phyloP scores from a whole-genome alignment of 2,113 vertebrate genomes.

The Clarias gariepinus region DNA sequence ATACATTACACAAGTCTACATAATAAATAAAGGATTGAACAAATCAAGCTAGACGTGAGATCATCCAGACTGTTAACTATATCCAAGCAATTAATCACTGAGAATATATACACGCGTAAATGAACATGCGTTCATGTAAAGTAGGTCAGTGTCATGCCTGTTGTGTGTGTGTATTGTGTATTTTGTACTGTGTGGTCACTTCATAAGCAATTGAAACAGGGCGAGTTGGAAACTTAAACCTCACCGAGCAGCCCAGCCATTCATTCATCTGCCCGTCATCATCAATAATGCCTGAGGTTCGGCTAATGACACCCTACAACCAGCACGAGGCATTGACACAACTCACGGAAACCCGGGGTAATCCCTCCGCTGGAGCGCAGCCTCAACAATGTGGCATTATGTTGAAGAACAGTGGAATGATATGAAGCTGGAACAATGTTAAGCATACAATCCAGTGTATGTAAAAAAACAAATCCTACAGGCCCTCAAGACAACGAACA shows the following conservation, averaged over 20 bases:
- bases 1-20: neutral
- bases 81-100: neutral
- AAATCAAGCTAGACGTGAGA: neutral
- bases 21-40: neutral
- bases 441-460: neutral
- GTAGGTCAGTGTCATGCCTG: constrained; percentile 4
- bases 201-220: constrained; percentile 8
- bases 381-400: constrained; percentile 8
- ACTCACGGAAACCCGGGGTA: neutral
- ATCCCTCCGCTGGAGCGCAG: constrained; percentile 12
- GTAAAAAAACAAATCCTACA: neutral
- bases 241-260: constrained; percentile 24
- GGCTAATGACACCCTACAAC: neutral
- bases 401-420: neutral
- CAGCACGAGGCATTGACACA: neutral
- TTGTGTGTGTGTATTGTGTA: constrained; percentile 10
- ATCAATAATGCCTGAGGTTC: constrained; percentile 47
- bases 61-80: neutral
- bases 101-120: neutral
- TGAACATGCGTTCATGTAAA: neutral
- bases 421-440: neutral
- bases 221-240: constrained; percentile 15
- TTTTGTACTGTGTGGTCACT: neutral
- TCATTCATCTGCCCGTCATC: constrained; percentile 30
- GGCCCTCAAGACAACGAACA: neutral